These are phyloP conservation scores for Temnothorax nylanderi DNA, from an alignment of 1,140 invertebrate genomes.

Conservation along the genomic window DNA sequence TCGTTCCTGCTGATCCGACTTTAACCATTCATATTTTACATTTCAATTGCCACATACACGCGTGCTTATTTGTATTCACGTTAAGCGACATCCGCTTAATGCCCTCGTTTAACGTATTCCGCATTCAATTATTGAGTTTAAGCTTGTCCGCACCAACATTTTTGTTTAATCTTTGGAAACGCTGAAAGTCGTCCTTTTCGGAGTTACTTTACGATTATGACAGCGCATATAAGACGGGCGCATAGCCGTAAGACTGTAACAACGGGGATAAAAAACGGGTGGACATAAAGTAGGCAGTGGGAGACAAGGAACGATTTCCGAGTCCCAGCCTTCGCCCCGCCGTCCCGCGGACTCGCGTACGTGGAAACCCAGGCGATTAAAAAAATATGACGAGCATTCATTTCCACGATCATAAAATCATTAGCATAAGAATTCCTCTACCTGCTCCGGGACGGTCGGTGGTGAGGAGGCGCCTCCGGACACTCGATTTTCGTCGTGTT, in stretches of 20 bases:
- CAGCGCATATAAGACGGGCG: conserved; percentile 58
- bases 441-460: conserved; percentile 75
- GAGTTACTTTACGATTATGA: conserved; percentile 73
- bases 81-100: conserved; percentile 46
- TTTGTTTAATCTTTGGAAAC: conserved; percentile 38
- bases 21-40: conserved; percentile 43
- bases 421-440: conserved; percentile 86
- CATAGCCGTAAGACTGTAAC: conserved; percentile 71
- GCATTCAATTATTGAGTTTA: conserved; percentile 66
- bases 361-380: conserved; percentile 84
- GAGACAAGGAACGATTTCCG: conserved; percentile 62
- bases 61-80: conserved; percentile 28
- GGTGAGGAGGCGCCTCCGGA: conserved; percentile 64
- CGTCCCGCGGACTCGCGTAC: conserved; percentile 70
- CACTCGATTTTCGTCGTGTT: conserved; percentile 70
- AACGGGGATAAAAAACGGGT: conserved; percentile 69
- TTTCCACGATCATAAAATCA: conserved; percentile 86
- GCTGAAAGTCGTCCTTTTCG: conserved; percentile 60
- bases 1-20: neutral
- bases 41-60: conserved; percentile 21
- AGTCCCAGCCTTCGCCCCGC: conserved; percentile 46
- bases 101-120: conserved; percentile 59
- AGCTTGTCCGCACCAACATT: conserved; percentile 51
- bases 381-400: conserved; percentile 86
- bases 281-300: conserved; percentile 70